phyloP scores from a whole-genome alignment of 2,888 invertebrate species.

The Tenthredo notha region DNA sequence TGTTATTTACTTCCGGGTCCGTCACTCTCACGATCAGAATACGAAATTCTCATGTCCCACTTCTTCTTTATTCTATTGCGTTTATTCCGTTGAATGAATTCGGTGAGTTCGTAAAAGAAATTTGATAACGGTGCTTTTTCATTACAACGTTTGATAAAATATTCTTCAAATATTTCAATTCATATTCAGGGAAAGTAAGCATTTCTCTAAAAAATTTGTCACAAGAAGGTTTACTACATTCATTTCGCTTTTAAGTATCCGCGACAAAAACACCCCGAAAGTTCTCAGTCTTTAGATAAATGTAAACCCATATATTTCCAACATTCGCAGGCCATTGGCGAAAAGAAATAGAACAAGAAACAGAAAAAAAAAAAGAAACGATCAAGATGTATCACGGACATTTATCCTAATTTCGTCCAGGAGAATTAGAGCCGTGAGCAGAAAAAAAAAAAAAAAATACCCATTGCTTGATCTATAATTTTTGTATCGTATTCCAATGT shows the following conservation, averaged over 20 bases:
- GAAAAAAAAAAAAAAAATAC: too few species aligned
- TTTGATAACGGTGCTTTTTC: neutral
- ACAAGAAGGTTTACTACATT: neutral
- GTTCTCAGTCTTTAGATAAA: slow-evolving; percentile 10
- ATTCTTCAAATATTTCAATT: neutral
- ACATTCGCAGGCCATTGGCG: neutral
- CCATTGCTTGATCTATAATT: too few species aligned
- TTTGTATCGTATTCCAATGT: too few species aligned
- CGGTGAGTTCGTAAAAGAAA: neutral
- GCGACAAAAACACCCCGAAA: neutral
- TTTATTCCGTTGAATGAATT: neutral
- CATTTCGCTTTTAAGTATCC: neutral
- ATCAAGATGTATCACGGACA: neutral
- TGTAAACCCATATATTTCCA: slow-evolving; percentile 18
- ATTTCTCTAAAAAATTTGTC: neutral
- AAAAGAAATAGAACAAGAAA: neutral
- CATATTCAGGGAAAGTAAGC: too few species aligned
- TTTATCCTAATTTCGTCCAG: slow-evolving; percentile 14
- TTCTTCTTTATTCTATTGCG: neutral
- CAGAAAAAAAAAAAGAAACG: too few species aligned
- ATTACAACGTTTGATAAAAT: neutral
- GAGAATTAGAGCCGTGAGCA: too few species aligned
- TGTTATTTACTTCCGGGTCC: neutral
- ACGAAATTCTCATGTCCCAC: neutral
- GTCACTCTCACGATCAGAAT: neutral